Conservation (phyloP, 2,888 invertebrate species). For the Cotesia congregata region DNA sequence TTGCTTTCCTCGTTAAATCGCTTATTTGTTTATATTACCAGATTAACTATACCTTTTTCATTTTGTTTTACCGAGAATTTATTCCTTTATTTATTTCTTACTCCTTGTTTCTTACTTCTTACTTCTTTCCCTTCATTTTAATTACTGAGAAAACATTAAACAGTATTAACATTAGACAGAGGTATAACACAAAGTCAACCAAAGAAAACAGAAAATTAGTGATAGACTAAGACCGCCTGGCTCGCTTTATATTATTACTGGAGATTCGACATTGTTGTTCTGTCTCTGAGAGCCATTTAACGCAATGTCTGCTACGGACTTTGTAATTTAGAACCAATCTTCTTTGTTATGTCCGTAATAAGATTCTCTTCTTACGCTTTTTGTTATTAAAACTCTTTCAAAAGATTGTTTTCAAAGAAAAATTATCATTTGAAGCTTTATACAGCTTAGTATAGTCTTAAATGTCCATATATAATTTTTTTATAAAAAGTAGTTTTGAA, state of each 20-base stretch:
- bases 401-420: too few relatives aligned
- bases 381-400: too few relatives aligned
- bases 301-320: conserved; percentile 62
- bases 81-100: conserved; percentile 23
- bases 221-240: conserved; percentile 50
- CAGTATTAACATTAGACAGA: background rate
- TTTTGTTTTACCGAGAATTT: background rate
- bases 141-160: conserved; percentile 8
- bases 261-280: conserved; percentile 54
- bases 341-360: conserved; percentile 59
- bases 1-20: conserved; percentile 47
- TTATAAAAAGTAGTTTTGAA: too few relatives aligned
- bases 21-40: conserved; percentile 50
- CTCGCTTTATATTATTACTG: conserved; percentile 34
- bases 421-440: too few relatives aligned
- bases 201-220: conserved; percentile 38
- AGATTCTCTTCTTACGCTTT: conserved; percentile 29
- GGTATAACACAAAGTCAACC: conserved; percentile 16
- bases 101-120: conserved; percentile 12
- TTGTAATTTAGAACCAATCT: conserved; percentile 65
- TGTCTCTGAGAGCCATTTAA: conserved; percentile 62
- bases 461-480: too few relatives aligned
- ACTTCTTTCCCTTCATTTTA: conserved; percentile 33
- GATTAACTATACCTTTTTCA: background rate
- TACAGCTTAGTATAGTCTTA: too few relatives aligned